phyloP scores from a whole-genome alignment of 2,888 invertebrate species.

The Auanema freiburgensis region DNA sequence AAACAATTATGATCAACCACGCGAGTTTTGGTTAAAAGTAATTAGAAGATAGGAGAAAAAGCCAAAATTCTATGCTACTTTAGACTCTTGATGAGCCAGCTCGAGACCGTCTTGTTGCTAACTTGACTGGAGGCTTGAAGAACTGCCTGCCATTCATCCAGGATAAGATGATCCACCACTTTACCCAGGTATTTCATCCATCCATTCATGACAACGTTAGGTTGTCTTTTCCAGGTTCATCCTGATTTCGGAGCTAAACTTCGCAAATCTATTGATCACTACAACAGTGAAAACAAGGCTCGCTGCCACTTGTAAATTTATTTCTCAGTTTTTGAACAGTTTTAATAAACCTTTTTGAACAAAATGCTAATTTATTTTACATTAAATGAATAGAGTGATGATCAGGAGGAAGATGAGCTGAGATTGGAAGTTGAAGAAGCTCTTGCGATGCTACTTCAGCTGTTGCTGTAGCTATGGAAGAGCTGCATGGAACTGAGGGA shows the following conservation, averaged over 20 bases:
- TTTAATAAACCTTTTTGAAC: background rate
- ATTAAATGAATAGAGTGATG: background rate
- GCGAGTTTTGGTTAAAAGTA: slow-evolving; percentile 79
- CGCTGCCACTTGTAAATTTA: too few relatives aligned
- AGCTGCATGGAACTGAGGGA: background rate
- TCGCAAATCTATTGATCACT: slow-evolving; percentile 4
- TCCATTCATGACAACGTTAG: too few relatives aligned
- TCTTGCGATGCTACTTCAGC: too few relatives aligned
- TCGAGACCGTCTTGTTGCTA: slow-evolving; percentile 76
- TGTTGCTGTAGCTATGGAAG: too few relatives aligned
- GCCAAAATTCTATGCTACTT: slow-evolving; percentile 1
- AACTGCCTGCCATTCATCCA: slow-evolving; percentile 80
- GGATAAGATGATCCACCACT: slow-evolving; percentile 72
- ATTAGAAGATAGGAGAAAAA: background rate
- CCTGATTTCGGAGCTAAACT: slow-evolving; percentile 8
- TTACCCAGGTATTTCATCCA: slow-evolving; percentile 24
- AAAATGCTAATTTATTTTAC: background rate
- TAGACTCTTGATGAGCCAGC: slow-evolving; percentile 75
- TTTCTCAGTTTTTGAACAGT: too few relatives aligned
- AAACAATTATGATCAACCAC: slow-evolving; percentile 86
- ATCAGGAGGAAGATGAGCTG: too few relatives aligned
- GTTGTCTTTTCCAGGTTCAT: background rate
- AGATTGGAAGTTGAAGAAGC: too few relatives aligned
- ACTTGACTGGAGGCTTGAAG: slow-evolving; percentile 79
- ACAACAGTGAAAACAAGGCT: background rate